Conservation (phyloP, 1,140 invertebrate genomes). For the Elysia chlorotica region DNA sequence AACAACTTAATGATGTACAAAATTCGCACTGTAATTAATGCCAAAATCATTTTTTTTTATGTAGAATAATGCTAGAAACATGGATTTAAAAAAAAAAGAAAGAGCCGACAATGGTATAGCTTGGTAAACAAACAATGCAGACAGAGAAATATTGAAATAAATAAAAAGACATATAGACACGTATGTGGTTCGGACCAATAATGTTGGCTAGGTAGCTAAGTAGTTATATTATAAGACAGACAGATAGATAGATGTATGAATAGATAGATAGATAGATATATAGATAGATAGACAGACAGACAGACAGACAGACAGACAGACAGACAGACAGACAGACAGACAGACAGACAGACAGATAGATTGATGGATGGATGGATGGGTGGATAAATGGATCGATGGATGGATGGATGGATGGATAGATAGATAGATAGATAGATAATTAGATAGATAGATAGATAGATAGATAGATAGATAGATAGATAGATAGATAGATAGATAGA, state of each 20-base stretch:
- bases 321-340: not conserved
- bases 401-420: not conserved
- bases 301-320: slow-evolving; percentile 1
- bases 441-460: not conserved
- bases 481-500: not conserved
- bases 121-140: no score
- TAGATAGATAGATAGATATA: not conserved
- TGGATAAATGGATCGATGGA: not conserved
- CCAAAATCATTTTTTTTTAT: no score
- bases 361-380: not conserved
- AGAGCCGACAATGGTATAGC: no score
- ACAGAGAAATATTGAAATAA: not conserved
- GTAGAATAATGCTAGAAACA: no score
- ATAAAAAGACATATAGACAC: not conserved
- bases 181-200: no score
- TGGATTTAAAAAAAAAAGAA: no score
- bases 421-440: not conserved
- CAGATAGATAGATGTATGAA: not conserved
- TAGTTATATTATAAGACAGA: not conserved
- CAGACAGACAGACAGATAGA: not conserved
- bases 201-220: no score
- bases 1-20: no score
- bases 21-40: no score
- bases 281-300: not conserved
- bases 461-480: slow-evolving; percentile 2